Evolutionary conservation across 2,113 vertebrate species (phyloP).

Genomic region (Osmerus mordax): DNA sequence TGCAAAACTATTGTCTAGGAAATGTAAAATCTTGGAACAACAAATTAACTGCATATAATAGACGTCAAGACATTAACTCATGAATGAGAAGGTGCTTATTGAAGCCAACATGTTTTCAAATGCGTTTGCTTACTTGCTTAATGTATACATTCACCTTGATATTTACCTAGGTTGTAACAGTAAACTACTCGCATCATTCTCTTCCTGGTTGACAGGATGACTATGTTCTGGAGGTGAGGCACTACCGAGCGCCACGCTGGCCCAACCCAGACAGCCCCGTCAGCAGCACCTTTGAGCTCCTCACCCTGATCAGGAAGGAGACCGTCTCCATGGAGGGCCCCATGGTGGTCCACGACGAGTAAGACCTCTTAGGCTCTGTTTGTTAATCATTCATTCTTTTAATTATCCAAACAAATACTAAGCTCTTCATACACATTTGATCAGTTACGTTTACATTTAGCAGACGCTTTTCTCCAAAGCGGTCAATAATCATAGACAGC

Average conservation of each 20-base stretch:
- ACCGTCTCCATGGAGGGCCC: slow-evolving; percentile 79
- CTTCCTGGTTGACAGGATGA: slow-evolving; percentile 78
- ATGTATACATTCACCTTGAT: too few species aligned
- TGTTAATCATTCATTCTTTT: not conserved
- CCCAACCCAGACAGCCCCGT: slow-evolving; percentile 93
- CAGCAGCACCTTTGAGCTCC: slow-evolving; percentile 90
- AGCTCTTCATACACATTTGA: too few species aligned
- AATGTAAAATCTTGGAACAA: too few species aligned
- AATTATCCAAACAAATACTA: not conserved
- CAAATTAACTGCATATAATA: too few species aligned
- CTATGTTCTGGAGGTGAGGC: slow-evolving; percentile 89
- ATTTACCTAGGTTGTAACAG: not conserved
- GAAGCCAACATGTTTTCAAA: too few species aligned
- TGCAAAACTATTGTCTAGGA: not conserved
- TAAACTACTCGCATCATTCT: not conserved
- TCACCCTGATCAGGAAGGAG: slow-evolving; percentile 83
- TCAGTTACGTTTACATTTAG: too few species aligned
- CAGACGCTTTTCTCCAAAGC: too few species aligned
- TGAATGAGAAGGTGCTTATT: too few species aligned
- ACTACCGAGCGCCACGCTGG: slow-evolving; percentile 87
- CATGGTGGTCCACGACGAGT: slow-evolving; percentile 88
- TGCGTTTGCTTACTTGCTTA: too few species aligned
- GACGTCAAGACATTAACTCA: too few species aligned
- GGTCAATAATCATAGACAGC: too few species aligned
- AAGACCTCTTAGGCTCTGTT: slow-evolving; percentile 55